Percentiles rank a stretch among this genome's conserved stretches.
Conservation (phyloP, 2,113 vertebrate species). For the Hippopotamus amphibius region DNA sequence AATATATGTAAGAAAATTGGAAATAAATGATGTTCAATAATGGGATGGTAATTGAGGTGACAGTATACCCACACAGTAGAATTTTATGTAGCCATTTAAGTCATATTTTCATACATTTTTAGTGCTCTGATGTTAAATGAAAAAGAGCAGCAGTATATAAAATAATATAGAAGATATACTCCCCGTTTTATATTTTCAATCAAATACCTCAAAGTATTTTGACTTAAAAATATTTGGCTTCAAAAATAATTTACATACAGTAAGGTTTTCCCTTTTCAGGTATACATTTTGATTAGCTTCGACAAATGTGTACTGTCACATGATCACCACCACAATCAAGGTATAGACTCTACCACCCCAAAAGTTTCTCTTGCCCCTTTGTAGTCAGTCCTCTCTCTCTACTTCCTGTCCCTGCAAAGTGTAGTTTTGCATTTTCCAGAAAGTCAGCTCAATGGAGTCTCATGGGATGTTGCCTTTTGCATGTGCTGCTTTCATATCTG, state of each 20-base stretch:
- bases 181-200: not conserved
- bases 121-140: not conserved
- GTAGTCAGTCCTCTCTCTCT: not conserved
- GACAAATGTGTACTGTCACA: not conserved
- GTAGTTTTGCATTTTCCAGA: slow-evolving; percentile 46
- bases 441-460: not conserved
- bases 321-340: not conserved
- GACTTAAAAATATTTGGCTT: too few species aligned
- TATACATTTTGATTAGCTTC: not conserved
- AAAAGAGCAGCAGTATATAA: not conserved
- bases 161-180: not conserved
- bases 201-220: not conserved
- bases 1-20: not conserved
- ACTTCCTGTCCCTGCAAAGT: not conserved
- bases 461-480: not conserved
- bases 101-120: slow-evolving; percentile 6
- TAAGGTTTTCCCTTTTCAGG: not conserved
- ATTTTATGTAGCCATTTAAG: slow-evolving; percentile 10
- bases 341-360: not conserved
- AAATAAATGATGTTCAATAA: not conserved
- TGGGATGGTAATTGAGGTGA: not conserved
- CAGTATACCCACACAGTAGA: not conserved
- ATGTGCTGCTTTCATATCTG: not conserved
- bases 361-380: not conserved
- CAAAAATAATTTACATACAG: not conserved